phyloP scores from a whole-genome alignment of 2,113 vertebrate species.

The Trichechus manatus region DNA sequence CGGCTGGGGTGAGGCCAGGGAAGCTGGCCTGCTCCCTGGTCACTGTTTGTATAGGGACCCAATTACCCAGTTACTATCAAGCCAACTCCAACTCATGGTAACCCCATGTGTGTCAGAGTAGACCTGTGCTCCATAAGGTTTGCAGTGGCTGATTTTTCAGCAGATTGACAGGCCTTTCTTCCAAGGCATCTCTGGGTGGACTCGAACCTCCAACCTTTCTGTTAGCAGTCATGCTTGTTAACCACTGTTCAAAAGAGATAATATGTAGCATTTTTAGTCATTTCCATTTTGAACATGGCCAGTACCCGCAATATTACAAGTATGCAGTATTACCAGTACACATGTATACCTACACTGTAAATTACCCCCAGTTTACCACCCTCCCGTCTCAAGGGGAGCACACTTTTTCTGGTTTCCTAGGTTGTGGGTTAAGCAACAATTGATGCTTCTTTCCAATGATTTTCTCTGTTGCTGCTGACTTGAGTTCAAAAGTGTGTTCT shows the following conservation, averaged over 20 bases:
- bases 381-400: background rate
- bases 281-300: accelerated
- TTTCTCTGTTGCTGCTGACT: background rate
- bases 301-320: accelerated
- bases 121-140: background rate
- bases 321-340: accelerated
- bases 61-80: too few relatives aligned
- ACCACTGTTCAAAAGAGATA: background rate
- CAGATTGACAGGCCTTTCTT: background rate
- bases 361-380: background rate
- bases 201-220: background rate
- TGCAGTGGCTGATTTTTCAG: background rate
- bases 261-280: accelerated
- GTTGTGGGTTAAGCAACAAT: background rate
- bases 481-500: background rate
- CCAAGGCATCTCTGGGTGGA: background rate
- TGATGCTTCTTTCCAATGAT: background rate
- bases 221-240: background rate
- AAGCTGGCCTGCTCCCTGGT: background rate
- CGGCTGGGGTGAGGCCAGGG: background rate
- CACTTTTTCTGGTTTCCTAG: background rate
- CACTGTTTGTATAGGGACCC: background rate
- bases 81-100: too few relatives aligned
- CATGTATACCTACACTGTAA: accelerated
- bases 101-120: background rate